phyloP scores from a whole-genome alignment of 1,140 invertebrate species.

The Apocrypta bakeri region DNA sequence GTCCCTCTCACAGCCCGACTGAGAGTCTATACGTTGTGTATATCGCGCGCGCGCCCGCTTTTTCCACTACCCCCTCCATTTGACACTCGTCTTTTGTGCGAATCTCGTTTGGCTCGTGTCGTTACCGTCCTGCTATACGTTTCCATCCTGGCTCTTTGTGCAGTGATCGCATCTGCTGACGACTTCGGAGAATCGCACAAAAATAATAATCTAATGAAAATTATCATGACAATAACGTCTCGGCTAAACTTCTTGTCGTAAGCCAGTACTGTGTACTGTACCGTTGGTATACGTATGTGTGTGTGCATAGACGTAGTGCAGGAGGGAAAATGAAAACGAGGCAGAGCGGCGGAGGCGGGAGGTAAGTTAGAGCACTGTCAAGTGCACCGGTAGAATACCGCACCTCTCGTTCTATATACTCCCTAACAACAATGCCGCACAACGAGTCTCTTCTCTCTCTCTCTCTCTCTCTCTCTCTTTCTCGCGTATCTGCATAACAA shows the following conservation, averaged over 20 bases:
- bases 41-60: background rate
- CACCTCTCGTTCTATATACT: background rate
- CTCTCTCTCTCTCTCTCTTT: background rate
- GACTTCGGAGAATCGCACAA: slow-evolving; percentile 58
- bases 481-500: slow-evolving; percentile 66
- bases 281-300: background rate
- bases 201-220: slow-evolving; percentile 65
- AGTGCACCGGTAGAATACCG: slow-evolving; percentile 30
- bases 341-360: slow-evolving; percentile 35
- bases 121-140: background rate
- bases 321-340: background rate
- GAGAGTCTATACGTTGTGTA: background rate
- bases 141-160: background rate
- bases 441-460: background rate
- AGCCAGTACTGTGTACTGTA: background rate
- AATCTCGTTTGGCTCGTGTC: background rate
- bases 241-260: background rate
- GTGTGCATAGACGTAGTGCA: background rate
- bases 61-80: background rate
- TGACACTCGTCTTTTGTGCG: slow-evolving; percentile 2
- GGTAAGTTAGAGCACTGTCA: slow-evolving; percentile 42
- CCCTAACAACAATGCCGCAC: slow-evolving; percentile 61
- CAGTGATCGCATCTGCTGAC: slow-evolving; percentile 53
- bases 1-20: background rate
- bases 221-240: slow-evolving; percentile 64